Percentiles rank a stretch among this genome's conserved stretches.
Evolutionary conservation across 2,888 invertebrate species (phyloP).

Genomic region (Drosophila flavopinicola): DNA sequence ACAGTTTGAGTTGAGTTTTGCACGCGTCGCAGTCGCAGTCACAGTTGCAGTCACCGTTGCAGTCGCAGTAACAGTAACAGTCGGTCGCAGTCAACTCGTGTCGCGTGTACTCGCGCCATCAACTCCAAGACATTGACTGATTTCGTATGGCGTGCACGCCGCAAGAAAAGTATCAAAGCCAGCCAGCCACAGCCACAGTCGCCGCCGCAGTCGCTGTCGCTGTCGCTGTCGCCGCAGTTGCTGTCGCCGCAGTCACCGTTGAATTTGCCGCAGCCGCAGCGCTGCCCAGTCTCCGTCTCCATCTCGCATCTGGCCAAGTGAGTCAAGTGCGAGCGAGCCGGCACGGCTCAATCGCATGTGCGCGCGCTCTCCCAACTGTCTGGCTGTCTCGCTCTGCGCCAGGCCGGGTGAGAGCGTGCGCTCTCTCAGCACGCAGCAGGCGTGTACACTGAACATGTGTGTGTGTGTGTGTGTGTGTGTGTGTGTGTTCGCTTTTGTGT

Average conservation of each 20-base stretch:
- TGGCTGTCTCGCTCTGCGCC: constrained; percentile 24
- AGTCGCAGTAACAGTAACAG: constrained; percentile 52
- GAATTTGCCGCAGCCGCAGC: constrained; percentile 25
- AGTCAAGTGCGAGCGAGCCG: constrained; percentile 45
- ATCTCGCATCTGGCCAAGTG: constrained; percentile 38
- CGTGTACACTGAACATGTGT: not conserved
- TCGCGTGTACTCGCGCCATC: constrained; percentile 82
- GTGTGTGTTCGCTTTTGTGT: constrained; percentile 26
- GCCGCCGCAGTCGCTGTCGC: constrained; percentile 37
- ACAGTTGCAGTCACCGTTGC: constrained; percentile 16
- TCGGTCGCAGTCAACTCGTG: constrained; percentile 70
- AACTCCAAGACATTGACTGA: constrained; percentile 83
- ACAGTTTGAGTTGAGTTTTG: constrained; percentile 35
- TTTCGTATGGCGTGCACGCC: constrained; percentile 76
- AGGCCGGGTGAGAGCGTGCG: constrained; percentile 42
- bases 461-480: constrained; percentile 11
- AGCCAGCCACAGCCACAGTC: constrained; percentile 28
- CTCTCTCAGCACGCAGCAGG: constrained; percentile 14
- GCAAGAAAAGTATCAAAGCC: constrained; percentile 78
- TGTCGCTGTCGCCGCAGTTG: too few species aligned
- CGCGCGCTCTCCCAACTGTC: constrained; percentile 35
- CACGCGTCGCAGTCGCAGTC: constrained; percentile 34
- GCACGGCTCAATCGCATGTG: constrained; percentile 31
- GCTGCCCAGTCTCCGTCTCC: constrained; percentile 59
- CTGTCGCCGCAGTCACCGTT: constrained; percentile 29